These are phyloP conservation scores for Mactromeris polynyma DNA, from an alignment of 2,888 invertebrate species.

Conservation along the genomic window DNA sequence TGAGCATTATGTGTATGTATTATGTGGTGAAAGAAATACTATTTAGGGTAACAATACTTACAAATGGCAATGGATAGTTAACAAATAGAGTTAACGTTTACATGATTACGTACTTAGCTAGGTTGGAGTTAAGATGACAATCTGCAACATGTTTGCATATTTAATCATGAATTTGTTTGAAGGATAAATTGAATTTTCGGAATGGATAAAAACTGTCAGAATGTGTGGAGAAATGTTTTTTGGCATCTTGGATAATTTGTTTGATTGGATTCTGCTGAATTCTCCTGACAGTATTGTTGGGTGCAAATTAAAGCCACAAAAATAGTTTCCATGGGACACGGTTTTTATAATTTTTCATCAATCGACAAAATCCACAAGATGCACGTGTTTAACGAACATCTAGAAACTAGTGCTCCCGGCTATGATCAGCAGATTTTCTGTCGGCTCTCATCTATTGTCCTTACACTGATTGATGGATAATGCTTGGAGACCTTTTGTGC, in stretches of 20 bases:
- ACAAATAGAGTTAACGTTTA: not conserved
- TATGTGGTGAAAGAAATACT: not conserved
- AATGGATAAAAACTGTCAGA: conserved; percentile 1
- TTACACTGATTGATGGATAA: conserved; percentile 63
- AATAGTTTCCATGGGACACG: conserved; percentile 34
- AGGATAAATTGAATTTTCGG: not conserved
- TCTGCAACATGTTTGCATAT: not conserved
- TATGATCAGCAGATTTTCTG: conserved; percentile 49
- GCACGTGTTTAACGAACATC: conserved; percentile 29
- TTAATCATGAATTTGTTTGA: conserved; percentile 10
- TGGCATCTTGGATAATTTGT: conserved; percentile 2
- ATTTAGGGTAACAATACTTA: not conserved
- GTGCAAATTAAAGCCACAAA: conserved; percentile 28
- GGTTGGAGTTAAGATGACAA: not conserved
- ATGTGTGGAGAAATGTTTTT: not conserved
- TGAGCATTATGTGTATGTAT: not conserved
- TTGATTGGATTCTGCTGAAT: not conserved
- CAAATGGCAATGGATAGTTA: not conserved
- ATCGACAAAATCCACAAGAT: conserved; percentile 30
- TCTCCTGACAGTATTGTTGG: not conserved
- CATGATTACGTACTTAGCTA: not conserved
- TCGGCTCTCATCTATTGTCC: conserved; percentile 55
- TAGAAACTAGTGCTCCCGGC: conserved; percentile 29
- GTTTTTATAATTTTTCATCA: conserved; percentile 32
- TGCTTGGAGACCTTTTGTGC: conserved; percentile 60